Evolutionary conservation across 2,888 invertebrate species (phyloP).

Genomic region (Drosophila eohydei): DNA sequence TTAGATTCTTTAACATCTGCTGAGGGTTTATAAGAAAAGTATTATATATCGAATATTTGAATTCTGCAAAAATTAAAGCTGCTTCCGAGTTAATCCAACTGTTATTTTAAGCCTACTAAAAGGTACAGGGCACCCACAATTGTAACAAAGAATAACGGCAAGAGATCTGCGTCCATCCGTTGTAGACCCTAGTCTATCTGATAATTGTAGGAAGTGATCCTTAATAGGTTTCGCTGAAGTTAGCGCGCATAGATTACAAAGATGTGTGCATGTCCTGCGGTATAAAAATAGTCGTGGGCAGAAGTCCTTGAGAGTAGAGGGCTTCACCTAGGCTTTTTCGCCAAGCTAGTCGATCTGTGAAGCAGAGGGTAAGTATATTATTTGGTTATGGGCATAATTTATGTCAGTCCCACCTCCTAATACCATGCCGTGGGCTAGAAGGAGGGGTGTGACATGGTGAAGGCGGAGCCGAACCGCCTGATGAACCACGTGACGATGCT

Average conservation of each 20-base stretch:
- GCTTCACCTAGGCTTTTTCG: conserved; percentile 81
- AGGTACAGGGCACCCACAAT: not conserved
- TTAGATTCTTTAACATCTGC: not conserved
- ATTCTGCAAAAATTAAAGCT: conserved; percentile 6
- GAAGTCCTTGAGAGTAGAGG: not conserved
- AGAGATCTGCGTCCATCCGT: not conserved
- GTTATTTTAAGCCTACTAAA: not conserved
- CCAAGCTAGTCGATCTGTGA: conserved; percentile 75
- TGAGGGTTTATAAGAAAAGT: not conserved
- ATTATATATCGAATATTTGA: not conserved
- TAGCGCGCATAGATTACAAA: conserved; percentile 18
- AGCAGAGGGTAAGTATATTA: not conserved
- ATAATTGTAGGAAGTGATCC: conserved; percentile 15
- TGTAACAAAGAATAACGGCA: not conserved
- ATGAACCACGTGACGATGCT: conserved; percentile 86
- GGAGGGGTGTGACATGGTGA: conserved; percentile 92
- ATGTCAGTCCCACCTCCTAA: conserved; percentile 83
- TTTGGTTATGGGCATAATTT: not conserved
- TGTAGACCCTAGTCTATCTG: not conserved
- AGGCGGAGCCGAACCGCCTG: conserved; percentile 89
- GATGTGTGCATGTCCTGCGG: conserved; percentile 10
- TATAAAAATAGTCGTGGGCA: conserved; percentile 11
- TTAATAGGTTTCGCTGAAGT: conserved; percentile 20
- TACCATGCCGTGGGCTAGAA: conserved; percentile 89
- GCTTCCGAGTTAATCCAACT: not conserved